Conservation (phyloP, 2,797 vertebrate species). For the Hippocampus kuda region DNA sequence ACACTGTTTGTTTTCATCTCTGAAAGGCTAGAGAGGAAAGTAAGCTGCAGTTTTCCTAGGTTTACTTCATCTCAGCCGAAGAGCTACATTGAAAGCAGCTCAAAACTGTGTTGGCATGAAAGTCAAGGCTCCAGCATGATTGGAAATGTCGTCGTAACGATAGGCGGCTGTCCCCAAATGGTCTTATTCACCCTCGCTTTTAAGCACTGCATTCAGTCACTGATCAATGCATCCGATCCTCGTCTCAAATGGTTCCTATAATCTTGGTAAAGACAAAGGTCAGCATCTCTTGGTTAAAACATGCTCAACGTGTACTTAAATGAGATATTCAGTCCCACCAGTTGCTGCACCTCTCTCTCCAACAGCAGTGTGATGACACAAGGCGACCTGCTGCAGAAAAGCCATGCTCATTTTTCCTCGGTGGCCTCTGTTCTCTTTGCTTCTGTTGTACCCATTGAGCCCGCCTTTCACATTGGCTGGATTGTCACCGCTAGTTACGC, state of each 20-base stretch:
- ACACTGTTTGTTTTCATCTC: background rate
- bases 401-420: background rate
- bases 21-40: background rate
- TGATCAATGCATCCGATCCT: background rate
- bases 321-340: background rate
- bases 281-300: background rate
- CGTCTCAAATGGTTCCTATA: background rate
- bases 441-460: background rate
- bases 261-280: background rate
- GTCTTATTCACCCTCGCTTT: background rate
- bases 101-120: background rate
- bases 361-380: background rate
- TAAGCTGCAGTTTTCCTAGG: background rate
- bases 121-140: background rate
- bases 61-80: background rate
- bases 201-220: constrained; percentile 1
- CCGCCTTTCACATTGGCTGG: background rate
- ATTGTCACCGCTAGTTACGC: background rate
- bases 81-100: background rate
- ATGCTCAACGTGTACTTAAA: background rate
- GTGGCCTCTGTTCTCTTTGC: background rate
- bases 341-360: background rate
- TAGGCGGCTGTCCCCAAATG: background rate
- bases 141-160: background rate
- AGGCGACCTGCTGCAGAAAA: background rate